Evolutionary conservation across 1,140 invertebrate species (phyloP).

Genomic region (Drosophila repleta): DNA sequence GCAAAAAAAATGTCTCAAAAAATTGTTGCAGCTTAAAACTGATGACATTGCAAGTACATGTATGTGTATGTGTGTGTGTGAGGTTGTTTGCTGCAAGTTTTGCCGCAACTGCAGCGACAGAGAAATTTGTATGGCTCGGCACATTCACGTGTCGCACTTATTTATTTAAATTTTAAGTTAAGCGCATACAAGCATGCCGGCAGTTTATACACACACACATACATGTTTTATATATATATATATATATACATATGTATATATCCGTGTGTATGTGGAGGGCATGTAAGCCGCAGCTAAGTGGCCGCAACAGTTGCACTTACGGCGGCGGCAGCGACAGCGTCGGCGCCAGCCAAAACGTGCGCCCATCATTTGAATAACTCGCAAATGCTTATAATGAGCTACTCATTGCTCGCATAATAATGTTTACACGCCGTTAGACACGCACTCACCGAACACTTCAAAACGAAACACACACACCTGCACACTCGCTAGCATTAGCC

Average conservation of each 20-base stretch:
- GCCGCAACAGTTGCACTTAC: constrained; percentile 45
- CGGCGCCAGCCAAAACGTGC: constrained; percentile 26
- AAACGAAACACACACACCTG: neutral
- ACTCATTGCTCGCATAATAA: constrained; percentile 19
- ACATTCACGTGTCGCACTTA: constrained; percentile 33
- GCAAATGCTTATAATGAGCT: constrained; percentile 34
- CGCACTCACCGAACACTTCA: constrained; percentile 11
- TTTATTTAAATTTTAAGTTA: constrained; percentile 73
- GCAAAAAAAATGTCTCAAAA: constrained; percentile 5
- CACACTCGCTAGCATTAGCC: neutral
- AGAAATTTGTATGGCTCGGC: constrained; percentile 23
- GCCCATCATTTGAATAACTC: constrained; percentile 46
- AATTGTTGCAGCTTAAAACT: constrained; percentile 28
- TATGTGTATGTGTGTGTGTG: neutral
- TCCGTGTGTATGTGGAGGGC: constrained; percentile 22
- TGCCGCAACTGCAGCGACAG: constrained; percentile 26
- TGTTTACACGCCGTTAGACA: constrained; percentile 23
- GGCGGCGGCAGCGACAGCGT: neutral
- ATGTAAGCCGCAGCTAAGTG: constrained; percentile 37
- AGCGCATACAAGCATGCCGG: constrained; percentile 7
- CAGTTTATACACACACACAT: constrained; percentile 6
- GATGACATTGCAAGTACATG: constrained; percentile 27
- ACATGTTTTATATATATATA: constrained; percentile 9
- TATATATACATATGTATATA: constrained; percentile 4
- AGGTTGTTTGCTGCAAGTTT: constrained; percentile 30